Base-by-base conservation (phyloP, 2,888 invertebrate species). In the Leucophenga montana region DNA sequence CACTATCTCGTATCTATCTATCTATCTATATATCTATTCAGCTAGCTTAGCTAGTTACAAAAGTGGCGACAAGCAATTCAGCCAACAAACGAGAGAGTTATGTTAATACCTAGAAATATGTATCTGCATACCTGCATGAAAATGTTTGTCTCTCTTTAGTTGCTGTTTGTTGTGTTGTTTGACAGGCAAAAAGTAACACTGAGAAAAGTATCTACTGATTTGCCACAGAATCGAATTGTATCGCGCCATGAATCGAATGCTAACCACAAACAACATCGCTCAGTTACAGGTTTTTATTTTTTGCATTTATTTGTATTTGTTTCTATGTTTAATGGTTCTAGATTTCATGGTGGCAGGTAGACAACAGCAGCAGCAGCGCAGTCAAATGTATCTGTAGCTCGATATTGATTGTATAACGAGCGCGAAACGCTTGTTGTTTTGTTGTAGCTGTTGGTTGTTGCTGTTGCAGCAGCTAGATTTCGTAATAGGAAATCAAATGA, bases 401-500 rank as follows among this genome's bases (percentile, higher is more conserved):
- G n/a, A 16, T 50, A 50, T 18, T 16, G n/a, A 50, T 50, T 50
- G 50, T 50, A 50, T 50, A 50, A 50, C 50, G 50, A n/a, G 50
- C 50, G 69, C 71, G 67, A 53, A 39, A n/a, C n/a, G n/a, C n/a
- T n/a, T n/a, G n/a, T n/a, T n/a, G n/a, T n/a, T n/a, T n/a, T n/a
- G n/a, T n/a, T n/a, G n/a, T n/a, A n/a, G n/a, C n/a, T n/a, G n/a
- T n/a, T n/a, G n/a, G n/a, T n/a, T n/a, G n/a, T n/a, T n/a, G n/a
- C n/a, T n/a, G n/a, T n/a, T n/a, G n/a, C n/a, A n/a, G n/a, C 46
- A 5, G 46, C 67, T 71, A 73, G 18, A 78, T 83, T 84, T 84
- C 80, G 84, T 83, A 81, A 83, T 84, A 78, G 84, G 82, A 81
- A 84, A 81, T 73, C 46, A 64, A 50, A n/a, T 50, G 50, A 50